Base-by-base conservation (phyloP, 1,140 invertebrate genomes). In the Drosophila tristis region DNA sequence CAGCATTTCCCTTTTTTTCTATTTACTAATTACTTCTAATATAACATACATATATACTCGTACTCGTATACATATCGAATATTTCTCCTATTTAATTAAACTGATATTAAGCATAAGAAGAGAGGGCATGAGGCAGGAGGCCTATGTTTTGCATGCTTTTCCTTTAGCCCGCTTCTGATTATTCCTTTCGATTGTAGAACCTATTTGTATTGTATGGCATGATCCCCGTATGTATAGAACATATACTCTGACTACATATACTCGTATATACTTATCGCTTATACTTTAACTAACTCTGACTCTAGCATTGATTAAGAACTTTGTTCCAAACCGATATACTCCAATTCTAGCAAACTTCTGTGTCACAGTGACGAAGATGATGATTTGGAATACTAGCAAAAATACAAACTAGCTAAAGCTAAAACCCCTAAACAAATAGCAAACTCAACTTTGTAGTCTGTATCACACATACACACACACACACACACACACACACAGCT, bases 281-380 rank as follows among this genome's bases (percentile, higher is more conserved):
- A 26, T 47, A 68, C 11, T 39, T 13, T 39, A 2, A 39, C 35
- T 13, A 39, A 39, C 35, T 45, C 59, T 59, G 60, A 64, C 39
- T 29, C 26, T 78, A 79, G 63, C 50, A 75, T 72, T 73, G 58
- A 78, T 67, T 76, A 70, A 59, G 71, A 79, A 75, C 62, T 64
- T 62, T 64, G 58, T 84, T 79, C 75, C 67, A 77, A 85, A 63
- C 72, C 44, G 29, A 39, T 39, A 35, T 35, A 55, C 72, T 75
- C 59, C 75, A 72, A 77, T 86, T 90, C 73, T 92, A 92, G 91
- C 79, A 92, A 92, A 91, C 91, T 92, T 81, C 89, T 92, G 81
- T 92, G 91, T 90, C 90, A 91, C 78, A 92, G 91, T 79, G 91
- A 92, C 75, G 91, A 92, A 71, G 91, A 92, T 80, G 91, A 92